phyloP scores from a whole-genome alignment of 2,888 invertebrate genomes.

The Matsumyia berberina region DNA sequence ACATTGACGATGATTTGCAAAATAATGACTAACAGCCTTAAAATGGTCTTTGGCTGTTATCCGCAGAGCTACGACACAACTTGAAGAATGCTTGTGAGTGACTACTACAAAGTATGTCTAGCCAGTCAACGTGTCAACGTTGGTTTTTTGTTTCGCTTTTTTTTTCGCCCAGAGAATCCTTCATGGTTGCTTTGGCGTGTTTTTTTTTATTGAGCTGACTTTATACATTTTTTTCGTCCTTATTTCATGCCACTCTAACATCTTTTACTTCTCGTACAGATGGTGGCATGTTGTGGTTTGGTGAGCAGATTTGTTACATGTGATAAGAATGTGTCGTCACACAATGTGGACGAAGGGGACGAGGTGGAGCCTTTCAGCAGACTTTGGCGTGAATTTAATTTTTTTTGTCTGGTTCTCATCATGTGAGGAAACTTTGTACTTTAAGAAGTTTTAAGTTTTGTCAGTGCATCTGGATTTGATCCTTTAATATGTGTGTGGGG shows the following conservation, averaged over 20 bases:
- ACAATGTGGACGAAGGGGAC: neutral
- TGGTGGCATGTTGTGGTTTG: neutral
- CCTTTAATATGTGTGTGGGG: neutral
- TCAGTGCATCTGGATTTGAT: constrained; percentile 4
- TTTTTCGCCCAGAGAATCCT: neutral
- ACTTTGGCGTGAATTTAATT: constrained; percentile 9
- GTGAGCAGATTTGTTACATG: constrained; percentile 25
- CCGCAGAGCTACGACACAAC: constrained; percentile 15
- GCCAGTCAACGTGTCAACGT: constrained; percentile 42
- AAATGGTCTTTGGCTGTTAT: neutral
- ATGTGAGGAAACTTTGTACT: constrained; percentile 8
- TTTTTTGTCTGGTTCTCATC: neutral
- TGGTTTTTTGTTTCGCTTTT: neutral
- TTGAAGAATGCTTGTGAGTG: constrained; percentile 40
- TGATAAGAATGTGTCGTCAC: constrained; percentile 17
- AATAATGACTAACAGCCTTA: constrained; percentile 25
- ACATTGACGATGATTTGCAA: constrained; percentile 35
- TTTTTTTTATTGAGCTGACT: constrained; percentile 14
- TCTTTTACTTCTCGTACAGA: neutral
- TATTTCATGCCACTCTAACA: constrained; percentile 18
- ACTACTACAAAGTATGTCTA: constrained; percentile 46
- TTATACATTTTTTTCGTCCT: constrained; percentile 20
- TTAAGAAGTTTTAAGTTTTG: neutral
- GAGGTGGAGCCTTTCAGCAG: neutral
- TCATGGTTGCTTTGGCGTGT: neutral